A percentile compares a stretch with the other conserved stretches of the same genome.
Conservation (phyloP, 2,888 invertebrate species). For the Xestia c-nigrum region DNA sequence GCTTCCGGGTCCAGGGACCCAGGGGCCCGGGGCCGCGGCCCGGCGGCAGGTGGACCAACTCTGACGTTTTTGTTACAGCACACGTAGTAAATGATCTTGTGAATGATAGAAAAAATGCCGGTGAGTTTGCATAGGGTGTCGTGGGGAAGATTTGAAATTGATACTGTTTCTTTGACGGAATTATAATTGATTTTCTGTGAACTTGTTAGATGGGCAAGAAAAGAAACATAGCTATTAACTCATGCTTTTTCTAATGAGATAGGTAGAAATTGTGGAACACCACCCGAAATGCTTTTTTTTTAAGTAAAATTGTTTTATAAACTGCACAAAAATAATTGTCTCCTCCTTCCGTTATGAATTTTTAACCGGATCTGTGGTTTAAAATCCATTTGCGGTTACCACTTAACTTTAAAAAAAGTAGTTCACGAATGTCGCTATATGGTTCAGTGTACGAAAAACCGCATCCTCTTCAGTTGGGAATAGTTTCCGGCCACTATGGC, state of each 20-base stretch:
- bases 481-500: conserved; percentile 58
- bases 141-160: conserved; percentile 16
- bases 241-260: not conserved
- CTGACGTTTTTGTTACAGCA: conserved; percentile 50
- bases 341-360: conserved; percentile 44
- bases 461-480: conserved; percentile 55
- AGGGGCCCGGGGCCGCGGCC: conserved; percentile 53
- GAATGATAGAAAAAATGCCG: conserved; percentile 17
- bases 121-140: conserved; percentile 23
- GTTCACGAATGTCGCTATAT: conserved; percentile 32
- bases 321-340: conserved; percentile 17
- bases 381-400: conserved; percentile 61
- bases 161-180: conserved; percentile 18
- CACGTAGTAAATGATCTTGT: conserved; percentile 48
- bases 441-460: conserved; percentile 58
- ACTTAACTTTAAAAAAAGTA: conserved; percentile 34
- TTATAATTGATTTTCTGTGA: conserved; percentile 30
- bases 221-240: not conserved
- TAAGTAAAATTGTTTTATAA: not conserved
- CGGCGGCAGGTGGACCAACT: conserved; percentile 52
- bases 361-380: conserved; percentile 44
- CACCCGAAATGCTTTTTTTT: not conserved
- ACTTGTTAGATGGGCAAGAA: not conserved
- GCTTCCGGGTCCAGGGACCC: conserved; percentile 67
- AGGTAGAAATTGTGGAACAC: not conserved